Percentiles rank a stretch among this genome's conserved stretches.
phyloP scores from a whole-genome alignment of 2,888 invertebrate species.

The Punctoribates punctum region DNA sequence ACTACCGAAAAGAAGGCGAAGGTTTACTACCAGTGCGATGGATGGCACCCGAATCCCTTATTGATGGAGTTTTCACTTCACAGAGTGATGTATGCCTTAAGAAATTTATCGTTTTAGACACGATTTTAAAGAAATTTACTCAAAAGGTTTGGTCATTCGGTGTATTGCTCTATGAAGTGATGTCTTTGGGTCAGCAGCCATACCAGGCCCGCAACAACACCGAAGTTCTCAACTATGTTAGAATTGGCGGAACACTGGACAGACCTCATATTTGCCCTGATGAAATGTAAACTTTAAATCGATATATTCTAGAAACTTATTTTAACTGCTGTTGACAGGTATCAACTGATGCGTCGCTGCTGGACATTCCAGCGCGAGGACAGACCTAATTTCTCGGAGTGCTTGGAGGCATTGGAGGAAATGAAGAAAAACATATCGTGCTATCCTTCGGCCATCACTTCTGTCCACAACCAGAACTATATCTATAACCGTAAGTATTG shows the following conservation, averaged over 20 bases:
- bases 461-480: constrained; percentile 44
- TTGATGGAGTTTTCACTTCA: constrained; percentile 92
- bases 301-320: constrained; percentile 1
- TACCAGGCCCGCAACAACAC: constrained; percentile 89
- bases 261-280: constrained; percentile 73
- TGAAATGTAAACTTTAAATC: constrained; percentile 54
- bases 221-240: constrained; percentile 84
- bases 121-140: neutral
- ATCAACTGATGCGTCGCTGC: constrained; percentile 77
- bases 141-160: constrained; percentile 56
- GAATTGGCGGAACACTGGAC: constrained; percentile 75
- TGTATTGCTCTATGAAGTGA: constrained; percentile 90
- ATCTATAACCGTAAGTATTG: constrained; percentile 28
- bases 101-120: neutral
- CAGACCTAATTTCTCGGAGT: constrained; percentile 80
- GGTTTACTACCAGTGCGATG: constrained; percentile 89
- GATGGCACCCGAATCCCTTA: constrained; percentile 97
- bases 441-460: constrained; percentile 19
- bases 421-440: constrained; percentile 35
- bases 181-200: constrained; percentile 92
- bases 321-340: constrained; percentile 59
- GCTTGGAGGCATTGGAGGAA: constrained; percentile 63
- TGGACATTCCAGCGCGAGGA: constrained; percentile 79
- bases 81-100: constrained; percentile 83
- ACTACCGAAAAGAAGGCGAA: constrained; percentile 88